phyloP scores from a whole-genome alignment of 53 echinoderm and acorn worm genomes.

The Crossaster papposus region DNA sequence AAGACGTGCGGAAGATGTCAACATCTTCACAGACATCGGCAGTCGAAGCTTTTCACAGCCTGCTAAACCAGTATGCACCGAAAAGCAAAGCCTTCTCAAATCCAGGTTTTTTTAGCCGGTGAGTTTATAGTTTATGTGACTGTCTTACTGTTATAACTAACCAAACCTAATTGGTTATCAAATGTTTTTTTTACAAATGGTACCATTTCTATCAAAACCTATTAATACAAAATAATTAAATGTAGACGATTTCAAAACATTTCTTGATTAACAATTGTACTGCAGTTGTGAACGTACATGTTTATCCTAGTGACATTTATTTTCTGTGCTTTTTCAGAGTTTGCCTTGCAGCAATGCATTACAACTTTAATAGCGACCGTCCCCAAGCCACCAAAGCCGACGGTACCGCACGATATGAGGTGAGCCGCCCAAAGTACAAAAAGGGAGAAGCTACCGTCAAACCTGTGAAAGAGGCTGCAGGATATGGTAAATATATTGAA shows the following conservation, averaged over 20 bases:
- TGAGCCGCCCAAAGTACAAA: slow-evolving; percentile 10
- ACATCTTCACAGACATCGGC: slow-evolving; percentile 52
- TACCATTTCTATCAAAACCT: too few species aligned
- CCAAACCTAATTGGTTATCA: too few species aligned
- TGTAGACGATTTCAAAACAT: too few species aligned
- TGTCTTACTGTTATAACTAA: too few species aligned
- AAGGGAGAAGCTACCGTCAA: slow-evolving; percentile 1
- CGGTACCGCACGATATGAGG: background rate
- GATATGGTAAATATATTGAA: too few species aligned
- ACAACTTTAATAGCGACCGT: background rate
- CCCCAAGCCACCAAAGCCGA: slow-evolving; percentile 8
- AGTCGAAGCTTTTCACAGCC: slow-evolving; percentile 49
- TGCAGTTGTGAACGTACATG: background rate
- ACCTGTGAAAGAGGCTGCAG: background rate
- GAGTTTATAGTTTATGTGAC: background rate
- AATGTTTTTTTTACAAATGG: too few species aligned
- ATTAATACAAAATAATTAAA: background rate
- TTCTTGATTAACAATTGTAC: background rate
- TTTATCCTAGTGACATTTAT: background rate
- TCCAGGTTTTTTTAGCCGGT: slow-evolving; percentile 19
- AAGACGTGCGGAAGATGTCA: slow-evolving; percentile 57
- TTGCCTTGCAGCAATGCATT: slow-evolving; percentile 4
- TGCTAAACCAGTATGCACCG: slow-evolving; percentile 66
- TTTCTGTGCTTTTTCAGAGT: too few species aligned
- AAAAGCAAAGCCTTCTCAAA: slow-evolving; percentile 46